phyloP scores from a whole-genome alignment of 1,140 invertebrate genomes.

The Scaptomyza pallida region DNA sequence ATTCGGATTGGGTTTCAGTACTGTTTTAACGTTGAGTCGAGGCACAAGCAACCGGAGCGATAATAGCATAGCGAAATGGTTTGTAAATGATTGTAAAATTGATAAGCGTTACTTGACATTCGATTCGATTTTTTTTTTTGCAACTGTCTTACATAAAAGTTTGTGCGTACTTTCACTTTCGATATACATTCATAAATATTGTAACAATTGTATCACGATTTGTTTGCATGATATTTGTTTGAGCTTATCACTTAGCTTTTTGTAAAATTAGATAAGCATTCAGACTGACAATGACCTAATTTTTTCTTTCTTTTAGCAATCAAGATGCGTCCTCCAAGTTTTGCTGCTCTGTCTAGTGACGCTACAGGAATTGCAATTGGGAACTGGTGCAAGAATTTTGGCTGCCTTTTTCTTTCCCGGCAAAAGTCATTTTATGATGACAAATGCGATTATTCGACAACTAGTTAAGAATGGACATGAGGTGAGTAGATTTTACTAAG shows the following conservation, averaged over 20 bases:
- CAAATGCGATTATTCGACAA: conserved; percentile 61
- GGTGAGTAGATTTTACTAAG: conserved; percentile 11
- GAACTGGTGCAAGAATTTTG: conserved; percentile 48
- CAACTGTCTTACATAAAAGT: background rate
- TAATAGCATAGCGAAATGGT: background rate
- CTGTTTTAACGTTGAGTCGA: background rate
- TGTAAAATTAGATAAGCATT: background rate
- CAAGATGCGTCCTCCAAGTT: conserved; percentile 8
- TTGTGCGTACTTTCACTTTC: background rate
- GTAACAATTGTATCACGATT: background rate
- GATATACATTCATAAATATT: background rate
- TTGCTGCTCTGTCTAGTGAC: conserved; percentile 42
- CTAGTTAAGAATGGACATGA: conserved; percentile 66
- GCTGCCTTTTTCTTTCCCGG: conserved; percentile 71
- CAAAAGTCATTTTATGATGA: conserved; percentile 81
- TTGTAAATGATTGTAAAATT: background rate
- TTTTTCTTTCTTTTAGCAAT: background rate
- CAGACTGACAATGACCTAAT: background rate
- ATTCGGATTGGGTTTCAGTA: background rate
- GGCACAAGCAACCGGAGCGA: background rate
- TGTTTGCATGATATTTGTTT: background rate
- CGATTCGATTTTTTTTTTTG: background rate
- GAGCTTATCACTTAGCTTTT: background rate
- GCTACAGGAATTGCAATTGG: conserved; percentile 43
- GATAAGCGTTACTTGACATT: background rate